phyloP scores from a whole-genome alignment of 1,140 invertebrate species.

The Hyposmocoma kahamanoa region DNA sequence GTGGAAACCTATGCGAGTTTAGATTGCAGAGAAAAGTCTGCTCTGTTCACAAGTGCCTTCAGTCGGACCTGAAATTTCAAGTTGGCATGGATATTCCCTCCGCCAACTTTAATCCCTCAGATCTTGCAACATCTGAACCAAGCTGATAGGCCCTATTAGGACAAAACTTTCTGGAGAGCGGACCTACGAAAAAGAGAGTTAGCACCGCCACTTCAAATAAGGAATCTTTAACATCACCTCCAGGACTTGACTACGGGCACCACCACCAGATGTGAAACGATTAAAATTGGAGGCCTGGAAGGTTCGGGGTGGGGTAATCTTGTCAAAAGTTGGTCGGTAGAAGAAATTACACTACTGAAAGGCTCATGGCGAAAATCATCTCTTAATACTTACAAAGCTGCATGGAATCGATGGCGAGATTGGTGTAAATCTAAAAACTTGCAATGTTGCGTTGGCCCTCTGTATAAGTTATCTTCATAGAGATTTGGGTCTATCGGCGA shows the following conservation, averaged over 20 bases:
- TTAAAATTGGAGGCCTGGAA: conserved; percentile 21
- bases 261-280: conserved; percentile 11
- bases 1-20: not conserved
- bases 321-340: not conserved
- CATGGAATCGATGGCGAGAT: not conserved
- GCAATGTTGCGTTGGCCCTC: too few species aligned
- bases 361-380: conserved; percentile 2
- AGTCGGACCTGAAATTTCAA: conserved; percentile 25
- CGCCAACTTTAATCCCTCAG: conserved; percentile 16
- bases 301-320: conserved; percentile 13
- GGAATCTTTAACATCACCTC: conserved; percentile 9
- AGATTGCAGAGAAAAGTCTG: not conserved
- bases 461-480: too few species aligned
- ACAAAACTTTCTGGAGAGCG: conserved; percentile 9
- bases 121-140: conserved; percentile 20
- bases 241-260: conserved; percentile 20
- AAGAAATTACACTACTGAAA: not conserved
- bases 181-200: conserved; percentile 7
- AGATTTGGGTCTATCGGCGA: too few species aligned
- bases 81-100: conserved; percentile 32
- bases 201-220: conserved; percentile 15
- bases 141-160: conserved; percentile 8
- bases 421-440: too few species aligned
- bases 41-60: conserved; percentile 28
- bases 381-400: conserved; percentile 4